Percentiles rank a stretch among this genome's conserved stretches.
These are phyloP conservation scores for Geococcyx californianus DNA, from an alignment of 2,113 vertebrate genomes.

Conservation along the genomic window DNA sequence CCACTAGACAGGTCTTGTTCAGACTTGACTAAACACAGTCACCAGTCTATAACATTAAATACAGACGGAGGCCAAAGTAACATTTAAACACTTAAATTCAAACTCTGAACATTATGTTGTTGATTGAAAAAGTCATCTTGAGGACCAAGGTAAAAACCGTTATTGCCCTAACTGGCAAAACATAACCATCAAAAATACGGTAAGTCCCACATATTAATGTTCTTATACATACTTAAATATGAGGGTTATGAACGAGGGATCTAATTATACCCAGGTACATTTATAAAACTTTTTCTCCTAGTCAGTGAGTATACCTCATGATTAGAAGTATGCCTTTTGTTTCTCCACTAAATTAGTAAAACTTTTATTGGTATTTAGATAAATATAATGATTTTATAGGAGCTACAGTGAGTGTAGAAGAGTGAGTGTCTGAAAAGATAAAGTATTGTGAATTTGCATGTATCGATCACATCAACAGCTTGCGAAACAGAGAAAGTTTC, in stretches of 20 bases:
- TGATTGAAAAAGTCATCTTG: not conserved
- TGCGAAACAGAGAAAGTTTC: not conserved
- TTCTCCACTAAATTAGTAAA: not conserved
- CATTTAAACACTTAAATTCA: not conserved
- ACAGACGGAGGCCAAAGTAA: not conserved
- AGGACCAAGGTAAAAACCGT: not conserved
- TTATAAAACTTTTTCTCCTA: not conserved
- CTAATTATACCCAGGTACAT: not conserved
- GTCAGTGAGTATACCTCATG: not conserved
- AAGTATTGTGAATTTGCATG: not conserved
- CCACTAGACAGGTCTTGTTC: not conserved
- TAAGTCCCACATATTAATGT: not conserved
- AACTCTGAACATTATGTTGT: not conserved
- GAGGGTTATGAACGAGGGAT: not conserved
- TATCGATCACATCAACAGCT: not conserved
- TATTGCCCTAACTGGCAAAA: not conserved
- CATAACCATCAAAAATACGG: not conserved
- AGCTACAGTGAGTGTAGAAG: not conserved
- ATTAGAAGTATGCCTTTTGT: not conserved
- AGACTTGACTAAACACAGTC: not conserved
- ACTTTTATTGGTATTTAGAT: not conserved
- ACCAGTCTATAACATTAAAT: not conserved
- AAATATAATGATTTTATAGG: not conserved
- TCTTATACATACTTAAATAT: not conserved
- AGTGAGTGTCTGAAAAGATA: not conserved